Percentiles rank a stretch among this genome's conserved stretches.
Conservation (phyloP, 1,140 invertebrate genomes). For the Zaprionus capensis region DNA sequence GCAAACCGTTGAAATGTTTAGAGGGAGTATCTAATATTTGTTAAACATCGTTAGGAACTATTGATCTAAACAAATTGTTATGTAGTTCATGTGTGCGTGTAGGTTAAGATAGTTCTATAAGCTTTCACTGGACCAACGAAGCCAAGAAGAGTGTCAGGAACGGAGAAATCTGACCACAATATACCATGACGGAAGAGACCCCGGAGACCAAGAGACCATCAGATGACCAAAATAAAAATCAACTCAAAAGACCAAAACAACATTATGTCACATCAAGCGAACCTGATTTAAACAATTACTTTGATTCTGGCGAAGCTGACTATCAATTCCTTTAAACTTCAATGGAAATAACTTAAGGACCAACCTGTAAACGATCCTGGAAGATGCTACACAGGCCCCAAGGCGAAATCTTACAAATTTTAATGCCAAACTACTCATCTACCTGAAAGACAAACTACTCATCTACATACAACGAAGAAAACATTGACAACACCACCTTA, state of each 20-base stretch:
- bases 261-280: background rate
- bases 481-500: background rate
- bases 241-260: background rate
- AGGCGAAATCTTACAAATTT: background rate
- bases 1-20: slow-evolving; percentile 31
- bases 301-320: background rate
- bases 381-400: background rate
- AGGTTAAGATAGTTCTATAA: slow-evolving; percentile 31
- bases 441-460: background rate
- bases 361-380: background rate
- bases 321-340: background rate
- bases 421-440: background rate
- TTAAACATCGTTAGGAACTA: slow-evolving; percentile 1
- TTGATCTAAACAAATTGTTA: slow-evolving; percentile 22
- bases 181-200: background rate
- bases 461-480: background rate
- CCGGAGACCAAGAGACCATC: background rate
- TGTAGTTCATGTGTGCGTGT: slow-evolving; percentile 11
- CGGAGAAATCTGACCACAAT: background rate
- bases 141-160: slow-evolving; percentile 1
- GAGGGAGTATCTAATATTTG: background rate
- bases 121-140: slow-evolving; percentile 13
- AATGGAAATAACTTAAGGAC: background rate
- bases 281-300: background rate
- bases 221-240: background rate